Percentiles rank a stretch among this genome's conserved stretches.
Conservation (phyloP, 1,140 invertebrate species). For the Agrilus planipennis region DNA sequence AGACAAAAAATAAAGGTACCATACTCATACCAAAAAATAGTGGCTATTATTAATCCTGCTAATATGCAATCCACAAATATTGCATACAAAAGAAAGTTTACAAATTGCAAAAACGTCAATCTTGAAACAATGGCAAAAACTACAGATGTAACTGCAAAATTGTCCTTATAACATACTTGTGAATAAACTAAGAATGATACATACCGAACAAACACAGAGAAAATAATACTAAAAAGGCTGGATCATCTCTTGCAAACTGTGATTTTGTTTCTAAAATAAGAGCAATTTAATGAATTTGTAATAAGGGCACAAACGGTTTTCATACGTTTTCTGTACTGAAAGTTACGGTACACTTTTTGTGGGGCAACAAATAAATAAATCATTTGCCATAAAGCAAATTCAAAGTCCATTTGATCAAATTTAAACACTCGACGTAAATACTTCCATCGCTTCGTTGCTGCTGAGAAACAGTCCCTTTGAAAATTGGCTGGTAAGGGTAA, state of each 20-base stretch:
- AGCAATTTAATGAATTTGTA: constrained; percentile 13
- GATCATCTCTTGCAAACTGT: constrained; percentile 98
- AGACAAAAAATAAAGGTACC: not conserved
- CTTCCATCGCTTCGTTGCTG: constrained; percentile 85
- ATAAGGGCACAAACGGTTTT: constrained; percentile 24
- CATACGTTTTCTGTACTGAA: constrained; percentile 95
- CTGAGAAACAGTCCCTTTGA: constrained; percentile 62
- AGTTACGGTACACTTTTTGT: constrained; percentile 97
- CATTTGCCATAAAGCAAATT: constrained; percentile 99
- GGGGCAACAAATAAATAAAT: constrained; percentile 89
- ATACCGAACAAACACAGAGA: constrained; percentile 76
- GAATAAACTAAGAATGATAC: constrained; percentile 31
- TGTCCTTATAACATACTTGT: not conserved
- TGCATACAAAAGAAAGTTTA: constrained; percentile 84
- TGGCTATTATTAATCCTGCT: constrained; percentile 77
- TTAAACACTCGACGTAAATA: constrained; percentile 84
- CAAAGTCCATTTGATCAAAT: constrained; percentile 98
- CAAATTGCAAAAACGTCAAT: constrained; percentile 62
- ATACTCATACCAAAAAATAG: constrained; percentile 69
- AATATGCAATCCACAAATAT: constrained; percentile 91
- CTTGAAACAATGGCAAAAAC: constrained; percentile 76
- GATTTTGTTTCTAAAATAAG: constrained; percentile 83
- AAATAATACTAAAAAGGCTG: constrained; percentile 92
- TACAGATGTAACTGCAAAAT: constrained; percentile 70
- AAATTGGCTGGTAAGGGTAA: constrained; percentile 46